These are phyloP conservation scores for Brachionichthys hirsutus DNA, from an alignment of 2,113 vertebrate species.

Conservation along the genomic window DNA sequence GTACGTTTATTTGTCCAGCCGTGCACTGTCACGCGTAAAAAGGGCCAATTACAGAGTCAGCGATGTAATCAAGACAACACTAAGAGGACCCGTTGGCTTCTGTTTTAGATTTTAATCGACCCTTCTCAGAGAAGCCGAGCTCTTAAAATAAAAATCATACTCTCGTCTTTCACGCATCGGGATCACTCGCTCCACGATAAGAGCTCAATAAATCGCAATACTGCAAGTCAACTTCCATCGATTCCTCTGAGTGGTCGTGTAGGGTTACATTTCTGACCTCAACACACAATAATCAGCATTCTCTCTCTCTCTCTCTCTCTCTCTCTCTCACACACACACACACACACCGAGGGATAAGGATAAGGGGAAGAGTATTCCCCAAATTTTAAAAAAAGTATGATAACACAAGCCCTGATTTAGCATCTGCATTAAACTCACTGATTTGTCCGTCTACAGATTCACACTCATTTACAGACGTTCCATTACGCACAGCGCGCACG, in stretches of 20 bases:
- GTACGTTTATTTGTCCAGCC: constrained; percentile 3
- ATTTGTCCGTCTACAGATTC: constrained; percentile 12
- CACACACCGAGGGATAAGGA: not conserved
- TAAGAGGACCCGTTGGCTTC: constrained; percentile 52
- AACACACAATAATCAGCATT: constrained; percentile 56
- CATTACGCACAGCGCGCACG: constrained; percentile 30
- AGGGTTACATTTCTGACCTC: constrained; percentile 62
- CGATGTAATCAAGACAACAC: constrained; percentile 61
- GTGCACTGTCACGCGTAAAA: constrained; percentile 58
- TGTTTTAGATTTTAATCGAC: constrained; percentile 51
- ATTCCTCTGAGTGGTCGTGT: constrained; percentile 67
- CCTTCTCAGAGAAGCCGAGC: constrained; percentile 11
- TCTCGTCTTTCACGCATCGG: constrained; percentile 18
- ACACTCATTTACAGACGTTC: constrained; percentile 22
- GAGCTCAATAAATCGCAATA: constrained; percentile 70
- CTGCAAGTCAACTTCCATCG: constrained; percentile 60
- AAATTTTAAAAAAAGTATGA: not conserved
- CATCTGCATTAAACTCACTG: not conserved
- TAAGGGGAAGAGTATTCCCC: not conserved
- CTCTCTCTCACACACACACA: constrained; percentile 2
- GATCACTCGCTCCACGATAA: constrained; percentile 54
- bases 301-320: no score
- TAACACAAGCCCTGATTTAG: not conserved
- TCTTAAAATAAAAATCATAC: constrained; percentile 36
- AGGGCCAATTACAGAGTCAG: constrained; percentile 55